Evolutionary conservation across 1,140 invertebrate genomes (phyloP), one percentile per base, ranked within the genome.

Genomic region (Drosophila navojoa): DNA sequence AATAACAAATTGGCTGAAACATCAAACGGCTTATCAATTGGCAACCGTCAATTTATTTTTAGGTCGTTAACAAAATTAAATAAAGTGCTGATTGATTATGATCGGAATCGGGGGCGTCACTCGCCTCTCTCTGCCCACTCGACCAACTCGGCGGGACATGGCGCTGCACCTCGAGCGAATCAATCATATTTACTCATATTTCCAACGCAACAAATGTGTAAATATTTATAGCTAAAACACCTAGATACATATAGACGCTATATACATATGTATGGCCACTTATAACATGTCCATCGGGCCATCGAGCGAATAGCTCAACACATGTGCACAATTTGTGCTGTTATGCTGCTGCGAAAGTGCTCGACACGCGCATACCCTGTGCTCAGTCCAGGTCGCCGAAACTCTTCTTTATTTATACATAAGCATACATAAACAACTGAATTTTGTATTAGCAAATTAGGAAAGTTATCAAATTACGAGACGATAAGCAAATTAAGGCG

Each of bases 1-100:
- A 76, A 69, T 77, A 72, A 71, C 71, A 79, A 86, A 87, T 86
- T 86, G 82, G 68, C 76, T 70, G 59, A 58, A 64, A 76, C 84
- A 79, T 87, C 53, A 42, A 42, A 63, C 50, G 5, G 44, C 40
- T 86, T 76, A 86, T 87, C 78, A 64, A 27, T 16, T 52, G 49
- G 47, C 68, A 53, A 69, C 38, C 49, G 71, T 79, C 71, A 71
- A 45, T 87, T 76, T 86, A 87, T 86, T 87, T 86, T 76, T 86
- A 87, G 58, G 61, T 53, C 25, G 45, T 72, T 76, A 59, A 38
- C 63, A 62, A 77, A 77, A 68, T 77, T 58, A 77, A 74, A 70
- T 61, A 74, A 38, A 55, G 25, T 50, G 77, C 29, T 44, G 53
- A 57, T 67, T 81, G 75, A 81, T 86, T 84, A 80, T 47, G 73